phyloP scores from a whole-genome alignment of 2,113 vertebrate species.

The Scartelaos histophorus region DNA sequence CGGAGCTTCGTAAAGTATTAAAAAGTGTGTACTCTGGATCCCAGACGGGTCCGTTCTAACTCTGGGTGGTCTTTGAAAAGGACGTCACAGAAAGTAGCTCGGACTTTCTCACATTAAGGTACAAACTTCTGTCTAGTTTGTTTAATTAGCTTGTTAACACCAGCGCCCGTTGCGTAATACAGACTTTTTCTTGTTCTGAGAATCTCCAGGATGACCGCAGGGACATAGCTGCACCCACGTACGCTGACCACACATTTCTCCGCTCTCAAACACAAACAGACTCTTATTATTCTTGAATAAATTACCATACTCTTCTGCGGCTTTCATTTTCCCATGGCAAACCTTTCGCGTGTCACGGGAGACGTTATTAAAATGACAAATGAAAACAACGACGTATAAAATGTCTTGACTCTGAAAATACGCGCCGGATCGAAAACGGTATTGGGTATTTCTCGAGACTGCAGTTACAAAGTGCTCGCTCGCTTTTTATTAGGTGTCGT shows the following conservation, averaged over 20 bases:
- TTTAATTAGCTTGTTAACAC: conserved; percentile 59
- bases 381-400: conserved; percentile 49
- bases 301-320: conserved; percentile 29
- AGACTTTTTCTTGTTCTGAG: conserved; percentile 48
- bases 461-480: conserved; percentile 25
- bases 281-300: conserved; percentile 35
- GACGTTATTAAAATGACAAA: conserved; percentile 33
- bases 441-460: conserved; percentile 15
- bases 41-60: too few relatives aligned
- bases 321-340: conserved; percentile 21
- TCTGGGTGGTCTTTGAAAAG: too few relatives aligned
- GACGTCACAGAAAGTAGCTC: not conserved
- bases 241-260: conserved; percentile 45
- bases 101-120: conserved; percentile 37
- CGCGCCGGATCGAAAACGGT: conserved; percentile 9
- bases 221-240: conserved; percentile 56
- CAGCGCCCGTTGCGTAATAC: conserved; percentile 48
- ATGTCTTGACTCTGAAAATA: not conserved
- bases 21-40: too few relatives aligned
- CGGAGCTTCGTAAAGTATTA: too few relatives aligned
- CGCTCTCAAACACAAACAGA: conserved; percentile 45
- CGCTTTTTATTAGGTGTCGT: conserved; percentile 30
- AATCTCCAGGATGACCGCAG: conserved; percentile 60
- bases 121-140: conserved; percentile 33
- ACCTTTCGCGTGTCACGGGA: conserved; percentile 35